phyloP scores from a whole-genome alignment of 1,140 invertebrate genomes.

The Macrocentrus cingulum region DNA sequence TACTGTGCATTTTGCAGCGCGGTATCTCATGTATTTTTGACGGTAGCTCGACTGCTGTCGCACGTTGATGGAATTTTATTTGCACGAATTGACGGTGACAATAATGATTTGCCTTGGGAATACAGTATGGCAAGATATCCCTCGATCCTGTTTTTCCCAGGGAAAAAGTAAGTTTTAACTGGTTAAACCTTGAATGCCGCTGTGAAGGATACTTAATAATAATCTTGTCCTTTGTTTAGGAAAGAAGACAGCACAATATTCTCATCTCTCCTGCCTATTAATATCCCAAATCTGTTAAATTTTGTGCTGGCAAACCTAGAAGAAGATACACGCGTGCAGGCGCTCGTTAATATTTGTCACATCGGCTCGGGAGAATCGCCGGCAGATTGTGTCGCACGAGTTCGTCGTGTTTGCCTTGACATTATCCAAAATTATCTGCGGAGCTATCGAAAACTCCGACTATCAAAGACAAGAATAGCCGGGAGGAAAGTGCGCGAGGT shows the following conservation, averaged over 20 bases:
- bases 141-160: slow-evolving; percentile 73
- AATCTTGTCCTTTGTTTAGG: slow-evolving; percentile 63
- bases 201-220: no score
- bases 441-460: slow-evolving; percentile 38
- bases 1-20: slow-evolving; percentile 76
- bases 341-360: slow-evolving; percentile 53
- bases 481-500: slow-evolving; percentile 37
- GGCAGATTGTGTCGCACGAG: slow-evolving; percentile 45
- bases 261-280: slow-evolving; percentile 65
- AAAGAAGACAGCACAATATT: slow-evolving; percentile 75
- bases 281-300: slow-evolving; percentile 68
- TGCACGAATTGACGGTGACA: slow-evolving; percentile 75
- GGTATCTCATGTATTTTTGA: slow-evolving; percentile 66
- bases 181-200: no score
- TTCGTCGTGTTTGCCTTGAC: slow-evolving; percentile 49
- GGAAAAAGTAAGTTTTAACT: slow-evolving; percentile 61
- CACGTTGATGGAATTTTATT: slow-evolving; percentile 63
- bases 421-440: slow-evolving; percentile 44
- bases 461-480: slow-evolving; percentile 26
- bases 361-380: slow-evolving; percentile 42
- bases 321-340: slow-evolving; percentile 49
- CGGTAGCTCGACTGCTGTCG: slow-evolving; percentile 66
- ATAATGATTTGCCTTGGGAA: slow-evolving; percentile 80
- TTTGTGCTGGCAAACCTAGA: slow-evolving; percentile 72
- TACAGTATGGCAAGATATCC: slow-evolving; percentile 76